Conservation (phyloP, 2,888 invertebrate genomes). For the Resseliella maxima region DNA sequence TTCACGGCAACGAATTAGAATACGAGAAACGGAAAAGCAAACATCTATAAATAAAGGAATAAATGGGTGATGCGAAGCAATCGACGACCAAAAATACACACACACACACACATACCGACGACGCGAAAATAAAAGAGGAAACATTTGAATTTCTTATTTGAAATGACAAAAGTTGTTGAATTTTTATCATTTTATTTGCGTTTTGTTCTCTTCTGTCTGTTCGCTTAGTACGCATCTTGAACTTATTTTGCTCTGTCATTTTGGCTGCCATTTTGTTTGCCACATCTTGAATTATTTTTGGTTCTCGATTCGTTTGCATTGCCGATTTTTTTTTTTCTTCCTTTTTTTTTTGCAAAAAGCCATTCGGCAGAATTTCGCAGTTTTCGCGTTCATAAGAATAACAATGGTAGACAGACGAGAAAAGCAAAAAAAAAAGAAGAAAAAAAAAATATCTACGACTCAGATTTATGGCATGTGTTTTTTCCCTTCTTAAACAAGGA, state of each 20-base stretch:
- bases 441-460: not conserved
- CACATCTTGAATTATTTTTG: not conserved
- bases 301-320: not conserved
- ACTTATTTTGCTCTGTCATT: not conserved
- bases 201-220: not conserved
- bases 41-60: conserved; percentile 28
- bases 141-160: conserved; percentile 20
- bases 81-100: not conserved
- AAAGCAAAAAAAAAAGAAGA: too few species aligned
- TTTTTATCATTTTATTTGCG: conserved; percentile 25
- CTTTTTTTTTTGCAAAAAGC: not conserved
- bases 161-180: not conserved
- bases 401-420: not conserved
- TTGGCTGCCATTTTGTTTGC: conserved; percentile 17
- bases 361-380: not conserved
- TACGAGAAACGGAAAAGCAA: not conserved
- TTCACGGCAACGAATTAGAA: conserved; percentile 18
- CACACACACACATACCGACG: not conserved
- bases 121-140: not conserved
- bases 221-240: not conserved
- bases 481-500: not conserved
- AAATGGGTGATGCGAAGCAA: conserved; percentile 9
- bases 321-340: not conserved
- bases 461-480: conserved; percentile 14
- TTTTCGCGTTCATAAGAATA: not conserved